Evolutionary conservation across 2,888 invertebrate genomes (phyloP).

Genomic region (Lithophane socia): DNA sequence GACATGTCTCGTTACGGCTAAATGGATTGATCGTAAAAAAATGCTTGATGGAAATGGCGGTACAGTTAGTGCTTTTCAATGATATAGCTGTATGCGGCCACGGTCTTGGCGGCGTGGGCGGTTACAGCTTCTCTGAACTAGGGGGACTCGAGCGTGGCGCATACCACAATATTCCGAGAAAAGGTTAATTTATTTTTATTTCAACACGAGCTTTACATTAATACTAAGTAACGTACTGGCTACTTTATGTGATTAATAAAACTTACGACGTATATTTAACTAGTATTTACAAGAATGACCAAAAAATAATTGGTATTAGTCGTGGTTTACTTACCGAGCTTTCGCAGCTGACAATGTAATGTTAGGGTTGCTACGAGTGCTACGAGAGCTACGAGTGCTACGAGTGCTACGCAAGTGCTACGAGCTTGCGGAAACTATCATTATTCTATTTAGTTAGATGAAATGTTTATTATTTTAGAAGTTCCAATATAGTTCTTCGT

Average conservation of each 20-base stretch:
- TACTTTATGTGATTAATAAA: conserved; percentile 46
- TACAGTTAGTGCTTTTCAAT: conserved; percentile 67
- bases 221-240: conserved; percentile 30
- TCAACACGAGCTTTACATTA: conserved; percentile 57
- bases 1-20: conserved; percentile 53
- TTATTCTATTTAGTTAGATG: background rate
- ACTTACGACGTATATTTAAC: conserved; percentile 25
- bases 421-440: conserved; percentile 1
- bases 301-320: background rate
- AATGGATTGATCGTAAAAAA: conserved; percentile 72
- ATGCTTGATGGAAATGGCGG: conserved; percentile 58
- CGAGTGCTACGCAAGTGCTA: background rate
- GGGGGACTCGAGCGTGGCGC: conserved; percentile 66
- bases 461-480: conserved; percentile 1
- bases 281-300: background rate
- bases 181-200: conserved; percentile 77
- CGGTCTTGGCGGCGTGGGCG: conserved; percentile 70
- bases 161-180: conserved; percentile 75
- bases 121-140: conserved; percentile 77
- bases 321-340: conserved; percentile 4
- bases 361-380: conserved; percentile 13
- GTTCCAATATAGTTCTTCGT: background rate
- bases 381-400: background rate
- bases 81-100: conserved; percentile 68
- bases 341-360: background rate